Base-by-base conservation (phyloP, 2,113 vertebrate species). In the Marcusenius ussheri region DNA sequence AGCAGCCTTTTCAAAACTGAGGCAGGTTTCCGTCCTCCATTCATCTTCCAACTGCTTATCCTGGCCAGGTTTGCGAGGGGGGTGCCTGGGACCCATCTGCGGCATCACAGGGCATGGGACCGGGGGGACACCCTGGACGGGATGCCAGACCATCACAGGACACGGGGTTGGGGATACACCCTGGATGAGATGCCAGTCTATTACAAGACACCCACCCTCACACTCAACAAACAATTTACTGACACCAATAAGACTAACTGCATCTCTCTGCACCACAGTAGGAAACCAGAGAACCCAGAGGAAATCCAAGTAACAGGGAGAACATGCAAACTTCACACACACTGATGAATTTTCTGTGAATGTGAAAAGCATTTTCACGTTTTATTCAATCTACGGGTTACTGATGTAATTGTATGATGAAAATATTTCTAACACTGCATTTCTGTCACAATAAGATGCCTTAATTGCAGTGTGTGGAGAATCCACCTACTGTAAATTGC, bases 1-100 rank as follows among this genome's bases (percentile, higher is more conserved):
- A 85, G 92, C 89, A 90, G 85, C 86, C 50, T 56, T 83, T 90
- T 83, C 89, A 90, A 87, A 90, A 84, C 87, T 42, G 86, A 74
- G 24, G 27, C 58, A 91, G 84, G 86, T 84, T 90, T 70, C 51
- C 4, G 1, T 53, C 51, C 51, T 53, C 17, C 51, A 19, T 53
- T 5, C 51, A 19, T 53, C 51, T 19, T 15, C 5, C 5, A 45
- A 7, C 45, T 45, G 10, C 49, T 50, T 50, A 50, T 15, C 11
- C 49, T 50, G 49, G 49, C 9, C 50, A 51, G 50, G 50, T 15
- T 50, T 50, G 45, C 6, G 4, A 6, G 45, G 45, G 4, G 42
- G 49, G 8, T n/a, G 49, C 10, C 49, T 15, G 49, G 49, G 49
- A 15, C 45, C 49, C 49, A 10, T 17, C 13, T 51, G 50, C 3